Evolutionary conservation across 2,888 invertebrate genomes (phyloP).

Genomic region (Drosophila niveifrons): DNA sequence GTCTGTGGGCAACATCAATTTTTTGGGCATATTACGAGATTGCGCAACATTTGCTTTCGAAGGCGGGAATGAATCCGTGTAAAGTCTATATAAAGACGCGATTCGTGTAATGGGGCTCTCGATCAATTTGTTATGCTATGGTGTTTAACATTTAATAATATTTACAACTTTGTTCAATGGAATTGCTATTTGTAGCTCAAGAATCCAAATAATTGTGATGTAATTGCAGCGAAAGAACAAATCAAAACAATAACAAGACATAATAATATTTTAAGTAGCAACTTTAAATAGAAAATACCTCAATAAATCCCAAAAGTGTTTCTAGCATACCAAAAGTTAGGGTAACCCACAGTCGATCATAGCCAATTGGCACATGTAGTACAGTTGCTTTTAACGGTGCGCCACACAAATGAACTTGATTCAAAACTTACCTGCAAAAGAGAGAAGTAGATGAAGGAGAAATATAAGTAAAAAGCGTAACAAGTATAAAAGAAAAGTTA

Average conservation of each 20-base stretch:
- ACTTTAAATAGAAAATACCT: too few relatives aligned
- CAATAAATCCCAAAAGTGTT: too few relatives aligned
- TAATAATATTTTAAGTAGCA: not conserved
- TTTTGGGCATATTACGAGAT: conserved; percentile 12
- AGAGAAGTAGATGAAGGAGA: conserved; percentile 12
- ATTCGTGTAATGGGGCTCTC: conserved; percentile 13
- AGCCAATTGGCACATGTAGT: not conserved
- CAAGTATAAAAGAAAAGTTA: not conserved
- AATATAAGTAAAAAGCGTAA: conserved; percentile 12
- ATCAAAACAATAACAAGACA: not conserved
- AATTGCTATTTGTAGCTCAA: not conserved
- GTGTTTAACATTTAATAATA: conserved; percentile 2
- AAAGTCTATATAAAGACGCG: not conserved
- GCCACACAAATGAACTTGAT: conserved; percentile 22
- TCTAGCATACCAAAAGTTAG: not conserved
- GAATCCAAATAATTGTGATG: not conserved
- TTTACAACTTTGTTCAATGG: not conserved
- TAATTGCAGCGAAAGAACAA: not conserved
- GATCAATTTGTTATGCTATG: conserved; percentile 7
- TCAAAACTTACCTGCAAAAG: conserved; percentile 46
- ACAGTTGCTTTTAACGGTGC: conserved; percentile 14
- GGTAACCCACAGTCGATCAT: conserved; percentile 16
- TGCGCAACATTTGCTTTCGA: conserved; percentile 4
- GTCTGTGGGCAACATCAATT: conserved; percentile 1
- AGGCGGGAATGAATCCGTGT: not conserved